Base-by-base conservation (phyloP, 2,888 invertebrate species). In the Rhorus exstirpatorius region DNA sequence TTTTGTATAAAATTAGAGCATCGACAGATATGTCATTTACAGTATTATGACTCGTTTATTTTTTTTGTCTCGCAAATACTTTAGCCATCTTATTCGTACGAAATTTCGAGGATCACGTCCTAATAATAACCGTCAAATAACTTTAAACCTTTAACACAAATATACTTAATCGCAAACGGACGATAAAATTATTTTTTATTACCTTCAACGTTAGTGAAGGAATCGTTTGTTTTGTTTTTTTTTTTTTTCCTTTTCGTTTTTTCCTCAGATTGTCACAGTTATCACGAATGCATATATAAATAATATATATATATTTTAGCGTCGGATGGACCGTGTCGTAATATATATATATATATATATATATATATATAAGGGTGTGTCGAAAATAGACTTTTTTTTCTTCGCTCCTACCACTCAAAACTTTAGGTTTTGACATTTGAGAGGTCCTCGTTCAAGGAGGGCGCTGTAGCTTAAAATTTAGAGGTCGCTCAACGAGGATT, bases 1-100 rank as follows among this genome's bases (percentile, higher is more conserved):
- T 60, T 60, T 83, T 71, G 84, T 83, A 84, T 71, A 83, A 84
- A 84, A 84, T 74, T 80, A 80, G 79, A 77, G 84, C 84, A 77
- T 77, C 70, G 83, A 82, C 77, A 60, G 79, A 79, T 71, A 71
- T 38, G 60, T 72, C 70, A 79, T 70, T 77, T 75, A 78, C 74
- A 70, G 70, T 70, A 41, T 72, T 61, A 38, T n/a, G n/a, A n/a
- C n/a, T n/a, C n/a, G n/a, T n/a, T n/a, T 67, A 41, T 79, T 58
- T 55, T 67, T 53, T 67, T 63, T 38, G 65, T 14, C 58, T 83
- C 67, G 65, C 46, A 46, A 74, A 79, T 35, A 38, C 24, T 76
- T 79, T 71, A 60, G 31, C 67, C 65, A 26, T 19, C 8, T 74
- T 74, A 38, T 74, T 74, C 44, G 49, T 53, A 46, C n/a, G 6